These are phyloP conservation scores for Ursus arctos DNA, from an alignment of 2,113 vertebrate species.

Conservation along the genomic window DNA sequence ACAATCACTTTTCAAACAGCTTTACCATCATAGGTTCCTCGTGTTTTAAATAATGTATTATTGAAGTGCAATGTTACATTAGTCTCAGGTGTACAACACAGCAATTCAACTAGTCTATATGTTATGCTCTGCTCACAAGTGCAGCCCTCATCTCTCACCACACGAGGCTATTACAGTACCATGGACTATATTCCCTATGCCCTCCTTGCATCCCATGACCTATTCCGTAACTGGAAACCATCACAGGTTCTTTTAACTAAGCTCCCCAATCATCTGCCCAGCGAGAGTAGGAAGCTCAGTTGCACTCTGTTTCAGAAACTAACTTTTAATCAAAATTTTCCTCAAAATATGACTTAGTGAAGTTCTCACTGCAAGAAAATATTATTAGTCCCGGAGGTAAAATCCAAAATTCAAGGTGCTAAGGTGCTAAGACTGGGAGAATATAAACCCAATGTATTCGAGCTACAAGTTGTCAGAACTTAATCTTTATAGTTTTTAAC, in stretches of 20 bases:
- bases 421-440: neutral
- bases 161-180: neutral
- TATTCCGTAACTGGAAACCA: neutral
- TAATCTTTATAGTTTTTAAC: neutral
- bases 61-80: neutral
- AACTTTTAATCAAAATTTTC: conserved; percentile 31
- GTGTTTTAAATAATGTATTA: neutral
- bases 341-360: neutral
- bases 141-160: neutral
- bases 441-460: neutral
- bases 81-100: neutral
- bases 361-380: neutral
- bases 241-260: neutral
- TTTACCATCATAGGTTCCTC: neutral
- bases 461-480: neutral
- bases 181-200: neutral
- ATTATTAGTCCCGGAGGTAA: neutral
- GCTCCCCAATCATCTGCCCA: neutral
- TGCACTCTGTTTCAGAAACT: neutral
- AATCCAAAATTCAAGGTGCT: conserved; percentile 12
- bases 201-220: neutral
- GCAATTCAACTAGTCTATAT: neutral
- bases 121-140: neutral
- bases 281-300: neutral
- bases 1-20: neutral